Evolutionary conservation across 1,140 invertebrate genomes (phyloP), one percentile per base, ranked within the genome.

Genomic region (Proctacanthus coquilletti): DNA sequence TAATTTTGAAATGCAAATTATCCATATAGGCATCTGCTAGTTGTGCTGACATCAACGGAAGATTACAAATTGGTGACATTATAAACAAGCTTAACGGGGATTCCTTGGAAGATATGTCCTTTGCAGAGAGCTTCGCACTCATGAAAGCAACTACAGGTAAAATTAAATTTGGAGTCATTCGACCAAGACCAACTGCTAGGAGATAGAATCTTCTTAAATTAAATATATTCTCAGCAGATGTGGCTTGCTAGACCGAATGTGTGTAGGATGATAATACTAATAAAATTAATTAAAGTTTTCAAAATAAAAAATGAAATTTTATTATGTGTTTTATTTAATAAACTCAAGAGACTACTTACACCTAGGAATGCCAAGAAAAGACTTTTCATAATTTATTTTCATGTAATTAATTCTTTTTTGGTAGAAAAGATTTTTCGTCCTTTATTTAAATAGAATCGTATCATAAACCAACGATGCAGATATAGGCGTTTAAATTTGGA

Each of bases 31-130:
- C 87, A 2, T 73, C 78, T 32, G 91, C 89, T 3, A 84, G 91
- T 17, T 74, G 77, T 29, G 88, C 89, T 0, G 84, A 91, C 44
- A 69, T 83, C 21, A 88, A 93, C 55, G 88, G 86, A 2, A 72
- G 84, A 40, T 71, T 97, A 31, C 79, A 84, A 64, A 80, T 81
- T 52, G 91, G 92, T 4, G 92, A 97, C 61, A 74, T 88, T 48
- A 76, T 97, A 23, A 55, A 89, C 3, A 64, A 81, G n/a, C 81
- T 96, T 0, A 87, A 92, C 56, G 84, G 80, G 4, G 75, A 85
- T 51, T 83, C 92, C 54, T 64, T 95, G 18, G 74, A 77, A 36
- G 71, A 74, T 38, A 73, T 75, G 1, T 75, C 80, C 14, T 78
- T 84, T 47, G 79, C 91, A 46, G 76, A 92, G 45, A 81, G 80